These are phyloP conservation scores for Porites lutea DNA, from an alignment of 64 coral and sea anemone genomes.

Conservation along the genomic window DNA sequence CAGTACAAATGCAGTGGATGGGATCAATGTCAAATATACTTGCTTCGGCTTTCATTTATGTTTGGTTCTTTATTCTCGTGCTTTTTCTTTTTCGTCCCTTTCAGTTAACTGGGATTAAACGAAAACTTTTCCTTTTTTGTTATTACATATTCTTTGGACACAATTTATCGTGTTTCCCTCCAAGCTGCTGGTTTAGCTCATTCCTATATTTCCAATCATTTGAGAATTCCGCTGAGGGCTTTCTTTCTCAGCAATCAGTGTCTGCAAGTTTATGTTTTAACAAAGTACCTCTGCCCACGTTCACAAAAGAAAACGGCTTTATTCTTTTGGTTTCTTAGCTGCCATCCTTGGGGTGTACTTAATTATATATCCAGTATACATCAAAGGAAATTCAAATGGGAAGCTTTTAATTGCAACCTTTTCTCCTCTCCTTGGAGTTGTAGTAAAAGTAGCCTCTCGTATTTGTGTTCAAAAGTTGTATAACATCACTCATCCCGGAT, in stretches of 20 bases:
- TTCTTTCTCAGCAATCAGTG: background rate
- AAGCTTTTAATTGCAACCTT: background rate
- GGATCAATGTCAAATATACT: background rate
- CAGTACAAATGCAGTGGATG: background rate
- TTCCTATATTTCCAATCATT: background rate
- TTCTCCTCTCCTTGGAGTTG: constrained; percentile 1
- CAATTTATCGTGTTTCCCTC: background rate
- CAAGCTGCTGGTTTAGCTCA: background rate
- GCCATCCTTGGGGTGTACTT: no score
- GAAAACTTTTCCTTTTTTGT: background rate
- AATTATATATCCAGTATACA: background rate
- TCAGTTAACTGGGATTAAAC: background rate
- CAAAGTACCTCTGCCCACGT: background rate
- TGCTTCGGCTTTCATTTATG: background rate
- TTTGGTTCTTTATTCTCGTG: background rate
- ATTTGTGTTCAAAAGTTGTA: background rate
- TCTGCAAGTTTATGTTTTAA: background rate
- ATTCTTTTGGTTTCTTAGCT: no score
- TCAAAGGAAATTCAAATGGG: background rate
- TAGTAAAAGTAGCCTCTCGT: background rate
- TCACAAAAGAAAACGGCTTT: background rate
- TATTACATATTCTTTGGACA: background rate
- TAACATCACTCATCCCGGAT: background rate
- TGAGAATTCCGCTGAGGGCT: background rate
- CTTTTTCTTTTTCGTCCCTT: background rate